A percentile compares a stretch with the other conserved stretches of the same genome.
Evolutionary conservation across 2,797 vertebrate genomes (phyloP).

Genomic region (Danio kyathit): DNA sequence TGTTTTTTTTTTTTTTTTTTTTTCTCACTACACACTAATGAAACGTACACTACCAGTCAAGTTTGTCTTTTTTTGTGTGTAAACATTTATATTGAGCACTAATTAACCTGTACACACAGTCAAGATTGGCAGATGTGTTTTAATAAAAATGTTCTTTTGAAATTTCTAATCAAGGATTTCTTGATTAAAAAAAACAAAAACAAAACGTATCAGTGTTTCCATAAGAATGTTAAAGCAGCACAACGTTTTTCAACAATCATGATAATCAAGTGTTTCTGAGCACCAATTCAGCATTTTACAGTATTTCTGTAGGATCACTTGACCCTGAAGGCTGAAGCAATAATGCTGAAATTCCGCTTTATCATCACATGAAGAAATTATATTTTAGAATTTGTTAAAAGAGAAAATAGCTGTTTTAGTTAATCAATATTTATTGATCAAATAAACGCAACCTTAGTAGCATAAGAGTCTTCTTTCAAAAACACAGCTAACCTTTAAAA

Average conservation of each 20-base stretch:
- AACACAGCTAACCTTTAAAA: not conserved
- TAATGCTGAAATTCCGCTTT: not conserved
- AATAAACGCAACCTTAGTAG: not conserved
- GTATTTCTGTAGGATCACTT: not conserved
- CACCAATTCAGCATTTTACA: not conserved
- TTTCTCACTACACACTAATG: too few species aligned
- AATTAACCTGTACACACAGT: too few species aligned
- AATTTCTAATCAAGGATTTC: too few species aligned
- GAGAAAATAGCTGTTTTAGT: not conserved
- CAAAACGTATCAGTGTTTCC: too few species aligned
- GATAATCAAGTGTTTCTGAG: not conserved
- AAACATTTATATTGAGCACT: too few species aligned
- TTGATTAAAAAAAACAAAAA: too few species aligned
- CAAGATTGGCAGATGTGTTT: too few species aligned
- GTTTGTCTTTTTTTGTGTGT: too few species aligned
- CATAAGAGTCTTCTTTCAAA: not conserved
- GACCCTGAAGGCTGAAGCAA: not conserved
- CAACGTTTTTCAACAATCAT: not conserved
- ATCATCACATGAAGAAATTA: not conserved
- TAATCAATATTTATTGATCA: not conserved
- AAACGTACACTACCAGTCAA: too few species aligned
- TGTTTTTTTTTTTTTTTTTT: too few species aligned
- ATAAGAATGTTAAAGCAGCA: not conserved
- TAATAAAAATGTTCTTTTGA: too few species aligned
- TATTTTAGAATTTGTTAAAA: not conserved